Percentiles rank a stretch among this genome's conserved stretches.
Conservation (phyloP, 64 coral and sea anemone species). For the Dendrophyllia cribrosa region DNA sequence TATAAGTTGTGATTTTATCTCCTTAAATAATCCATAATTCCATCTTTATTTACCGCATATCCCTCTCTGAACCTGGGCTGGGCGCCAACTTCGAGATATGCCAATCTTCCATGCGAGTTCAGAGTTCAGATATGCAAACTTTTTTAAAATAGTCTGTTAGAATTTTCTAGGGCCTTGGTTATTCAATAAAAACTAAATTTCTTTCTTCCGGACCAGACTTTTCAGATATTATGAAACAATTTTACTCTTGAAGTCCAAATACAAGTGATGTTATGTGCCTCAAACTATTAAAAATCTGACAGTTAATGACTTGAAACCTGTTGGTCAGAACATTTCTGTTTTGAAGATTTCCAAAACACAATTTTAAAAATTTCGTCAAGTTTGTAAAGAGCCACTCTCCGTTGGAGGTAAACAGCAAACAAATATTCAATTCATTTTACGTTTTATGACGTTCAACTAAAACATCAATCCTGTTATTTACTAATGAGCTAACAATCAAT, state of each 20-base stretch:
- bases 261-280: no score
- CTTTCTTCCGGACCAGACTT: no score
- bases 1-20: conserved; percentile 12
- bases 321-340: not conserved
- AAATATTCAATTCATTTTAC: no score
- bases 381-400: not conserved
- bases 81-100: conserved; percentile 18
- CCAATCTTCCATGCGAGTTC: conserved; percentile 15
- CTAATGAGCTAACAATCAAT: not conserved
- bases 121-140: not conserved
- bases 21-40: conserved; percentile 39
- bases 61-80: conserved; percentile 37
- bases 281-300: no score
- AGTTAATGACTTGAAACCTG: not conserved
- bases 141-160: not conserved
- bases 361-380: no score
- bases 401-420: no score
- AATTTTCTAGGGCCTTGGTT: not conserved
- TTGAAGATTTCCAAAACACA: not conserved
- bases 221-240: no score
- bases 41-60: conserved; percentile 21
- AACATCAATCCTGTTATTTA: not conserved
- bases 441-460: no score
- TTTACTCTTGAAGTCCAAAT: no score
- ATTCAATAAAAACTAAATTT: not conserved